Evolutionary conservation across 2,113 vertebrate species (phyloP).

Genomic region (Pleuronectes platessa): DNA sequence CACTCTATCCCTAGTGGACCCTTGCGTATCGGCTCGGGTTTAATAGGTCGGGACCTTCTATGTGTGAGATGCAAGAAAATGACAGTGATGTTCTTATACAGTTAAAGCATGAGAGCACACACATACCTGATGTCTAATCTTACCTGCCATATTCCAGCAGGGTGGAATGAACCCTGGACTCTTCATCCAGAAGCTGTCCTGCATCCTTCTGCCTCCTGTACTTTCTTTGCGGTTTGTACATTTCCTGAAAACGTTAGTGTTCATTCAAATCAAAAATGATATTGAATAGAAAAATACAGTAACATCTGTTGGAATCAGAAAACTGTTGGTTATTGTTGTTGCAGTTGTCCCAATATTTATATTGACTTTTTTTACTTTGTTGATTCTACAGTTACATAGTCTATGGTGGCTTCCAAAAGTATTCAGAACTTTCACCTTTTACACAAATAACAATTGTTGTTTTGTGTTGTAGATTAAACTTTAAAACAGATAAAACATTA

Average conservation of each 20-base stretch:
- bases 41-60: too few relatives aligned
- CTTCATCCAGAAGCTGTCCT: slow-evolving; percentile 90
- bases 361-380: neutral
- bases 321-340: neutral
- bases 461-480: neutral
- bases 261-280: neutral
- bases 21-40: too few relatives aligned
- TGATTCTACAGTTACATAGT: neutral
- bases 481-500: neutral
- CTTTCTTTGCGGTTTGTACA: slow-evolving; percentile 94
- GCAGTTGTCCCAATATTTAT: too few relatives aligned
- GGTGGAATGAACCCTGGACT: slow-evolving; percentile 94
- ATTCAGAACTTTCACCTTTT: neutral
- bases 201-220: slow-evolving; percentile 90
- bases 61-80: too few relatives aligned
- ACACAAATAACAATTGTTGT: neutral
- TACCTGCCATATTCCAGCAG: slow-evolving; percentile 96
- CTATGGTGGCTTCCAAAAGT: neutral
- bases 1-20: too few relatives aligned
- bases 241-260: slow-evolving; percentile 78
- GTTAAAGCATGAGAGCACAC: neutral
- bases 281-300: neutral
- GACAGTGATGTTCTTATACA: too few relatives aligned
- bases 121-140: neutral
- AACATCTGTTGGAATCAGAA: neutral